phyloP scores from a whole-genome alignment of 2,113 vertebrate species.

The Callorhinus ursinus region DNA sequence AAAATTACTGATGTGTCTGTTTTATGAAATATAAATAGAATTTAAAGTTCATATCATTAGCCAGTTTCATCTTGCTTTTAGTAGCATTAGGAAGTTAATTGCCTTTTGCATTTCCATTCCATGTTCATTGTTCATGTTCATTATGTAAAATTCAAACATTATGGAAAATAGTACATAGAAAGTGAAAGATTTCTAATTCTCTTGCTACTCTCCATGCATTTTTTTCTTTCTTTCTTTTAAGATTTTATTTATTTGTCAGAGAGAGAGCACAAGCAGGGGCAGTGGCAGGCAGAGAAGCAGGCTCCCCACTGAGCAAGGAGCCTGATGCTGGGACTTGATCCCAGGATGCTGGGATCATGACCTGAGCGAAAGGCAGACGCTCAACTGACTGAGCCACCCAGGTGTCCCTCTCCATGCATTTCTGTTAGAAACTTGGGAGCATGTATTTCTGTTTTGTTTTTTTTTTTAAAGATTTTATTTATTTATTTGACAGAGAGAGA shows the following conservation, averaged over 20 bases:
- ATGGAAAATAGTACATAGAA: background rate
- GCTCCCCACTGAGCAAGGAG: no score
- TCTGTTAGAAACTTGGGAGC: background rate
- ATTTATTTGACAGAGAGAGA: no score
- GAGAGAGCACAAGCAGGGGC: no score
- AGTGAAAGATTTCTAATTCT: background rate
- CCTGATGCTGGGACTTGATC: no score
- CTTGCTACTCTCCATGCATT: background rate
- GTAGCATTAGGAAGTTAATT: background rate
- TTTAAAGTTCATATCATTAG: slow-evolving; percentile 21
- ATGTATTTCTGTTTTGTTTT: background rate
- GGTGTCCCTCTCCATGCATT: background rate
- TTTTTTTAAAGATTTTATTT: background rate
- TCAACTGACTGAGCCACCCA: no score
- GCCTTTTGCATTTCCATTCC: background rate
- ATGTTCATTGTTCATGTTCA: background rate
- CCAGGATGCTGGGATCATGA: no score
- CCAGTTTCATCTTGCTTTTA: background rate
- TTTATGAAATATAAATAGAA: background rate
- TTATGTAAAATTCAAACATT: slow-evolving; percentile 3
- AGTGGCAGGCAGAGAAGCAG: no score
- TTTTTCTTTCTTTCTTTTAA: background rate
- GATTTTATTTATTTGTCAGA: no score
- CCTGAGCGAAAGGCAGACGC: no score
- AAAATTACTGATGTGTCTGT: background rate